Evolutionary conservation across 2,888 invertebrate species (phyloP).

Genomic region (Mythimna pallens): DNA sequence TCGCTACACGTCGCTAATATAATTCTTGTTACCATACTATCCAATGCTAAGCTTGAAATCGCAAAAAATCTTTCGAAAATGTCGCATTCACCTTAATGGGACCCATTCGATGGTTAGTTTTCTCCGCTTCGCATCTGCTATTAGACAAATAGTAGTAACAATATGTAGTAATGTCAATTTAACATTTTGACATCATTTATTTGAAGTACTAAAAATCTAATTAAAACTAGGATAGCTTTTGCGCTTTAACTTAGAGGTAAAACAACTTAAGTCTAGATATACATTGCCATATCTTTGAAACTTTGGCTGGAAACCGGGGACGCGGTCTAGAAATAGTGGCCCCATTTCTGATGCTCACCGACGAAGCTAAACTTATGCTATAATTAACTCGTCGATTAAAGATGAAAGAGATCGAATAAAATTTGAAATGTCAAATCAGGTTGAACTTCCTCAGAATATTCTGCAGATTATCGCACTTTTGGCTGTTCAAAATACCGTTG

Average conservation of each 20-base stretch:
- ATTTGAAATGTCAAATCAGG: background rate
- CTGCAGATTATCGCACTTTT: too few relatives aligned
- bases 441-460: background rate
- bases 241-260: slow-evolving; percentile 9
- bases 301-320: slow-evolving; percentile 16
- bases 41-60: too few relatives aligned
- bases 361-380: background rate
- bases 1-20: too few relatives aligned
- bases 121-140: background rate
- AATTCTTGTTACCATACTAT: too few relatives aligned
- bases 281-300: slow-evolving; percentile 37
- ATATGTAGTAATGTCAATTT: too few relatives aligned
- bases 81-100: background rate
- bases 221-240: slow-evolving; percentile 1
- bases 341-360: slow-evolving; percentile 28
- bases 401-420: slow-evolving; percentile 9
- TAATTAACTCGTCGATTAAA: slow-evolving; percentile 20
- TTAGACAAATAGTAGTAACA: background rate
- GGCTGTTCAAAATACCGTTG: too few relatives aligned
- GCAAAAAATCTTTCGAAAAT: too few relatives aligned
- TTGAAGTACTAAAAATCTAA: background rate
- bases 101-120: background rate
- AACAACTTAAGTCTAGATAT: background rate
- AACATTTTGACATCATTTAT: background rate
- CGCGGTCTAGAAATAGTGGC: slow-evolving; percentile 28